Base-by-base conservation (phyloP, 2,888 invertebrate genomes). In the Dastarcus helophoroides region DNA sequence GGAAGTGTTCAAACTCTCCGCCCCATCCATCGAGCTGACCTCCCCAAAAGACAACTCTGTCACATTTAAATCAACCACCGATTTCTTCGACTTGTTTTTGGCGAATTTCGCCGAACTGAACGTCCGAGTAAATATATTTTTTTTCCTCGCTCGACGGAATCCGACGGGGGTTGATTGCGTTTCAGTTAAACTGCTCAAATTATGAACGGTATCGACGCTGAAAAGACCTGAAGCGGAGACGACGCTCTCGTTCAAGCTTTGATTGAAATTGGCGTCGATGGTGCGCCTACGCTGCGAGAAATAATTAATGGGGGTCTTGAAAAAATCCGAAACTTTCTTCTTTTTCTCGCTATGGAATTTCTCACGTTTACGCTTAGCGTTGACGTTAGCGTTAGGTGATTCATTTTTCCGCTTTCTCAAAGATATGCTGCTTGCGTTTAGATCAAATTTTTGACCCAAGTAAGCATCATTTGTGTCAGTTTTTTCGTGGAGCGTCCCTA, bases 231-330 rank as follows among this genome's bases (percentile, higher is more conserved):
- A 60, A 33, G 46, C 51, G 1, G 61, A 58, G 11, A 53, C 40
- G 9, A 58, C 50, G 34, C 54, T 59, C 10, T 54, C 51, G 38
- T 58, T 55, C 27, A 58, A 42, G 29, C 46, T 53, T 33, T 48
- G 49, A 30, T 47, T 49, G 26, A 50, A 47, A 26, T 36, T 43
- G 3, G 51, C 46, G 31, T 57, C 56, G 10, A 58, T 57, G 1
- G 60, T 60, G 5, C 58, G 47, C 33, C 61, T 42, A 13, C 61
- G 49, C 38, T 57, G 54, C 7, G 60, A 52, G 34, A 61, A 53
- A 41, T 58, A 60, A 32, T 50, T 54, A 3, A 61, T 45, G 1
- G 59, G 60, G 1, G 60, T 60, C 32, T 56, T 55, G 32, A 61
- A 59, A 31, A 61, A 53, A 30, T 47, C 50, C 1, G 58, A 53